Evolutionary conservation across 2,113 vertebrate species (phyloP).

Genomic region (Nothoprocta pentlandii): DNA sequence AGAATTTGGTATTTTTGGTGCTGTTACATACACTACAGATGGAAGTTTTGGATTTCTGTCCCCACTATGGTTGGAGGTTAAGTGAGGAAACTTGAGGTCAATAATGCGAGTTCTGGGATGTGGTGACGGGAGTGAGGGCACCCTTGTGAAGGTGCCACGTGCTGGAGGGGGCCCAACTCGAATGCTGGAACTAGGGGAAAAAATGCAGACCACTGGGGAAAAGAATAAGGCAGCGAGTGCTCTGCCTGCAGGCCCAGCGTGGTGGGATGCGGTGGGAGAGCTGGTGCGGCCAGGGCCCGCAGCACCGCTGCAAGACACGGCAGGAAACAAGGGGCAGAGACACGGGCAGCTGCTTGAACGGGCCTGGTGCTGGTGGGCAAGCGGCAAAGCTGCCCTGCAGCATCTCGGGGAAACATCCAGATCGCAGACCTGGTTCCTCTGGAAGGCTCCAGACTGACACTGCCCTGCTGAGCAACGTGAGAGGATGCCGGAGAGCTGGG

Average conservation of each 20-base stretch:
- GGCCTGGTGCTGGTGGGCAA: not conserved
- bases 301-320: too few relatives aligned
- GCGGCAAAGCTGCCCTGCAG: not conserved
- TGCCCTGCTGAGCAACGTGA: accelerated
- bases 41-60: not conserved
- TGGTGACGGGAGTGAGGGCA: not conserved
- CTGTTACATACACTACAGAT: not conserved
- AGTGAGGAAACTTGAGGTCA: not conserved
- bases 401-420: not conserved
- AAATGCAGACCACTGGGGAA: too few relatives aligned
- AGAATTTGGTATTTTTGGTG: not conserved
- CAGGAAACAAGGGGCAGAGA: too few relatives aligned
- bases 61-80: not conserved
- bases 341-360: too few relatives aligned
- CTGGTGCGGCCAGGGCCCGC: accelerated
- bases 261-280: not conserved
- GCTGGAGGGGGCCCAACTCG: not conserved
- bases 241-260: not conserved
- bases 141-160: not conserved
- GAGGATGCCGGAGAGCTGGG: not conserved
- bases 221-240: not conserved
- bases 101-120: not conserved
- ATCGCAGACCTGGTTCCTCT: not conserved
- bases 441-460: accelerated
- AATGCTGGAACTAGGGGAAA: not conserved